Conservation (phyloP, 2,113 vertebrate species). For the Odocoileus virginianus region DNA sequence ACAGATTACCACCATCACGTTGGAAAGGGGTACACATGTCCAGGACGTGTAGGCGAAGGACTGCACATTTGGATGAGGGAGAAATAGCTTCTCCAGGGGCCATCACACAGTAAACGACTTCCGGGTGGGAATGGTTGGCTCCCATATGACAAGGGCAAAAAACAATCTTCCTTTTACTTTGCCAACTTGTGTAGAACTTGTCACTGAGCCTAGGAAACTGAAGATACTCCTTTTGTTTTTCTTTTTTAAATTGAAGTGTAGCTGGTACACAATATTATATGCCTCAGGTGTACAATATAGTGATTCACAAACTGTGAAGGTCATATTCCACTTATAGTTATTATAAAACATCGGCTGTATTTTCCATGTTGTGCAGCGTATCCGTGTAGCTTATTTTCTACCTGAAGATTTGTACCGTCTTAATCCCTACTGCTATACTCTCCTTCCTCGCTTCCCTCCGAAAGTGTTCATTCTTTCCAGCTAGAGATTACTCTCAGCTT, state of each 20-base stretch:
- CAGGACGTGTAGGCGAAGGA: neutral
- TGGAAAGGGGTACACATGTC: neutral
- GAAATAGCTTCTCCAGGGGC: neutral
- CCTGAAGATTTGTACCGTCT: neutral
- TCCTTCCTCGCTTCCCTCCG: neutral
- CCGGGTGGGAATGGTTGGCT: neutral
- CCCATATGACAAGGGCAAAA: neutral
- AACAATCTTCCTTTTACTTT: neutral
- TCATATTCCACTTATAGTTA: neutral
- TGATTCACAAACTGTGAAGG: neutral
- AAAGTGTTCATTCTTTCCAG: neutral
- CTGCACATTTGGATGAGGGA: neutral
- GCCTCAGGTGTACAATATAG: neutral
- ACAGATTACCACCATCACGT: neutral
- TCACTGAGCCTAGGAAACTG: neutral
- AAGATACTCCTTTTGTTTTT: neutral
- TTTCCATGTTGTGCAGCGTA: neutral
- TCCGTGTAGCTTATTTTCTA: neutral
- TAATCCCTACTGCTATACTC: neutral
- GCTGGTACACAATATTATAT: neutral
- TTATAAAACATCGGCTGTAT: neutral
- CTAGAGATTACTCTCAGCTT: neutral
- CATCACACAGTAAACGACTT: neutral
- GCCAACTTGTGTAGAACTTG: neutral
- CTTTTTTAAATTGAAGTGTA: neutral